These are phyloP conservation scores for Apis laboriosa DNA, from an alignment of 1,140 invertebrate genomes.

Conservation along the genomic window DNA sequence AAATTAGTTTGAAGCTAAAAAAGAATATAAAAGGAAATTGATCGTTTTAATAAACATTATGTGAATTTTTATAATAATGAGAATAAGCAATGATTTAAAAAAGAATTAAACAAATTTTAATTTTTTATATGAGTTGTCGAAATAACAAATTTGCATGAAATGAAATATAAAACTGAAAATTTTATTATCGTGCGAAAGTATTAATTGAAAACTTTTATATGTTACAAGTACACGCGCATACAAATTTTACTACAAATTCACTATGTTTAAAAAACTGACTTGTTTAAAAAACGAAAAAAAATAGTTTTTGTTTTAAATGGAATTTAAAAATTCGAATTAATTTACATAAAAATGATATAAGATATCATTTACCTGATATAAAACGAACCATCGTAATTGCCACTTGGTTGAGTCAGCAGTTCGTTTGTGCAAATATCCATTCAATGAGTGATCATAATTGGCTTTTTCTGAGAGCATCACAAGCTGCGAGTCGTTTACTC, in stretches of 20 bases:
- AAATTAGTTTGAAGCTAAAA: no score
- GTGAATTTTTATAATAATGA: background rate
- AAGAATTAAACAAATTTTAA: background rate
- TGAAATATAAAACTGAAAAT: no score
- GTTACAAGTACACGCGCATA: background rate
- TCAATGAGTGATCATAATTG: slow-evolving; percentile 88
- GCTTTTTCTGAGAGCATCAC: slow-evolving; percentile 92
- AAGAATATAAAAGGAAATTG: no score
- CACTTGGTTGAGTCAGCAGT: slow-evolving; percentile 93
- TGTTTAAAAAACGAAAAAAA: background rate
- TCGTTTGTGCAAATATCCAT: slow-evolving; percentile 92
- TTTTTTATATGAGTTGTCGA: no score
- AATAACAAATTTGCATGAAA: no score
- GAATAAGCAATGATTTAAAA: background rate
- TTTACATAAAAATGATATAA: background rate
- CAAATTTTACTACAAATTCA: no score
- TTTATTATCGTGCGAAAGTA: no score
- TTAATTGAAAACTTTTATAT: background rate
- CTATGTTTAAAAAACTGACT: no score
- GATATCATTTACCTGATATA: slow-evolving; percentile 88
- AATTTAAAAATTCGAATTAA: background rate
- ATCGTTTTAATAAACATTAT: background rate
- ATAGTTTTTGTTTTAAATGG: no score
- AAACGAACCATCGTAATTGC: slow-evolving; percentile 94
- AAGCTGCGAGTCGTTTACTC: slow-evolving; percentile 91